Evolutionary conservation across 1,140 invertebrate genomes (phyloP).

Genomic region (Mamestra configurata): DNA sequence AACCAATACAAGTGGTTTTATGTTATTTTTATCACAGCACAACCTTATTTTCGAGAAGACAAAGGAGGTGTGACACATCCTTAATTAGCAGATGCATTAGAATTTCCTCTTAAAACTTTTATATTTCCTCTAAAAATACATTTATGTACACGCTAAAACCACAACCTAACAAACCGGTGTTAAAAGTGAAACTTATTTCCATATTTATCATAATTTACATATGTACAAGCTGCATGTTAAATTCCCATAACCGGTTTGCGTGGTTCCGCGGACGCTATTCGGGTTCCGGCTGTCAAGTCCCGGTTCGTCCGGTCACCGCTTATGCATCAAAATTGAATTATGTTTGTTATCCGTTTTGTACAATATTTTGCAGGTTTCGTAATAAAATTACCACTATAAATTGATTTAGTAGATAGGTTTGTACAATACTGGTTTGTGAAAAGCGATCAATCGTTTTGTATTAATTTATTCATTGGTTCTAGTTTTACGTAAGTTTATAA

Average conservation of each 20-base stretch:
- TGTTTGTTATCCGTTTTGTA: constrained; percentile 3
- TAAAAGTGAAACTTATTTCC: constrained; percentile 19
- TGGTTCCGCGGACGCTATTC: constrained; percentile 4
- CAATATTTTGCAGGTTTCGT: not conserved
- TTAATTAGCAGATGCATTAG: no score
- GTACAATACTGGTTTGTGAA: not conserved
- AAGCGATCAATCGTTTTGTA: not conserved
- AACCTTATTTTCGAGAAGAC: no score
- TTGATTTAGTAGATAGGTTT: not conserved
- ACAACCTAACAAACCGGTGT: not conserved
- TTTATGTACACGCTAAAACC: not conserved
- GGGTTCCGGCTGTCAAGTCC: not conserved
- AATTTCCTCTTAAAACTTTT: no score
- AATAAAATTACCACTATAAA: not conserved
- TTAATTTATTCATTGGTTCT: not conserved
- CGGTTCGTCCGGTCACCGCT: not conserved
- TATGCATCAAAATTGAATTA: not conserved
- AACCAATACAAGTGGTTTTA: no score
- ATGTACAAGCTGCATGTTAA: not conserved
- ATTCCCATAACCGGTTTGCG: constrained; percentile 18
- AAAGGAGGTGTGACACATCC: no score
- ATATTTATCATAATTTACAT: constrained; percentile 12
- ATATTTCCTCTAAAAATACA: not conserved
- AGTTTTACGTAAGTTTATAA: not conserved
- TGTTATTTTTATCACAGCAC: no score